A percentile compares a stretch with the other conserved stretches of the same genome.
Conservation (phyloP, 2,113 vertebrate genomes). For the Hassar affinis region DNA sequence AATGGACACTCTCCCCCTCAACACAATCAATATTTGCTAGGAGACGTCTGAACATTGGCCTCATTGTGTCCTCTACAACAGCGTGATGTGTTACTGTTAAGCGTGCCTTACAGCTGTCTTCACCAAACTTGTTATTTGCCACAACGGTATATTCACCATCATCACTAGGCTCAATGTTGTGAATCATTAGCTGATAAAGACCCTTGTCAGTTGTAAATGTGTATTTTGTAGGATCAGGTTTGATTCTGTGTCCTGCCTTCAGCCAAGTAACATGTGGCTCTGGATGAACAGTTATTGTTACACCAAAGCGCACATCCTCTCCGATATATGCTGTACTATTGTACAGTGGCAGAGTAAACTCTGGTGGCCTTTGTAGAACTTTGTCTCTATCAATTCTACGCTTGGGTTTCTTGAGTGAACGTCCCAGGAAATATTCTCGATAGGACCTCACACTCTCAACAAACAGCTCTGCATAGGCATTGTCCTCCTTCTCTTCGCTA, state of each 20-base stretch:
- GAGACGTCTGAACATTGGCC: constrained; percentile 96
- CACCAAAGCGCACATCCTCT: constrained; percentile 93
- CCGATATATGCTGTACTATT: constrained; percentile 88
- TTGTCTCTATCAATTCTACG: constrained; percentile 84
- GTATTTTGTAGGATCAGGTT: constrained; percentile 88
- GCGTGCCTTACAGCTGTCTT: constrained; percentile 93
- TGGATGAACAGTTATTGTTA: constrained; percentile 96
- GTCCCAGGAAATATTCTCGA: constrained; percentile 84
- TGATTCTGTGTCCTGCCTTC: constrained; percentile 93
- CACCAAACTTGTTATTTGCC: constrained; percentile 92
- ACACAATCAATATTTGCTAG: constrained; percentile 90
- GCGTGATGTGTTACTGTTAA: constrained; percentile 87
- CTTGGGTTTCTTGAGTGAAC: constrained; percentile 86
- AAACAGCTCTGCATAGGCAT: constrained; percentile 91
- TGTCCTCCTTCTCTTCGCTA: constrained; percentile 91
- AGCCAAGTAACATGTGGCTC: constrained; percentile 94
- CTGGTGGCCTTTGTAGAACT: constrained; percentile 89
- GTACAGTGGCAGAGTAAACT: constrained; percentile 94
- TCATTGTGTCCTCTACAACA: constrained; percentile 83
- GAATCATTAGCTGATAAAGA: constrained; percentile 92
- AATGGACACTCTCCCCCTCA: constrained; percentile 87
- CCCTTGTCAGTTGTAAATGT: constrained; percentile 94
- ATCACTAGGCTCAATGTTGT: constrained; percentile 83
- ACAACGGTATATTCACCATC: constrained; percentile 91
- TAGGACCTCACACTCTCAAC: constrained; percentile 89